Evolutionary conservation across 1,140 invertebrate species (phyloP), one percentile per base, ranked within the genome.

Genomic region (Chrysoperla carnea): DNA sequence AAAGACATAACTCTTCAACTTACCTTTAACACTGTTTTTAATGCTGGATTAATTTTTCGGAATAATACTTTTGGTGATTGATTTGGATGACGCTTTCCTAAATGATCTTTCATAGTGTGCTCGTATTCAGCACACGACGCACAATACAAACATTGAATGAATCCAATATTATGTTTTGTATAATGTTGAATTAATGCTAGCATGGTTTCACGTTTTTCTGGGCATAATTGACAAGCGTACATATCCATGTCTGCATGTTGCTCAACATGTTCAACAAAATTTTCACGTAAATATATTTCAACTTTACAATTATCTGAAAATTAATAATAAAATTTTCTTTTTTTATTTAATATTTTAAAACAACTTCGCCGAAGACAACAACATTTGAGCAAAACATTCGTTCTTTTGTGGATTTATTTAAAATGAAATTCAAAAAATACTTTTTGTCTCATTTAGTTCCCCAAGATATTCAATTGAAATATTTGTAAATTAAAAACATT

Each of bases 81-180:
- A 33, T 33, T 59, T 0, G 68, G 62, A 48, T 81, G 76, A 14
- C 66, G 66, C 6, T 67, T 61, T 0, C 64, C 54, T 0, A 74
- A 56, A 51, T 81, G 76, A 6, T 65, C 61, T 37, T 76, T 63
- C 36, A 78, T 64, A 2, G 70, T 67, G 6, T 65, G 55, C 36
- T 70, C 69, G 27, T 46, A 53, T 29, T 62, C 58, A 1, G 59
- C 57, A 1, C 59, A 58, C 41, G 46, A 50, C 0, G 58, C 52
- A 42, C 64, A 67, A 52, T 56, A 61, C 4, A 56, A 50, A 41
- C 65, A 67, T 37, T 66, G 62, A 39, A 63, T 64, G 23, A 62
- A 42, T 33, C 47, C 54, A 33, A 61, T 38, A 33, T 33, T 41
- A 27, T 41, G 40, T 27, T 33, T n/a, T 2, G 15, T 2, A 33